Base-by-base conservation (phyloP, 2,888 invertebrate genomes). In the Spodoptera exigua region DNA sequence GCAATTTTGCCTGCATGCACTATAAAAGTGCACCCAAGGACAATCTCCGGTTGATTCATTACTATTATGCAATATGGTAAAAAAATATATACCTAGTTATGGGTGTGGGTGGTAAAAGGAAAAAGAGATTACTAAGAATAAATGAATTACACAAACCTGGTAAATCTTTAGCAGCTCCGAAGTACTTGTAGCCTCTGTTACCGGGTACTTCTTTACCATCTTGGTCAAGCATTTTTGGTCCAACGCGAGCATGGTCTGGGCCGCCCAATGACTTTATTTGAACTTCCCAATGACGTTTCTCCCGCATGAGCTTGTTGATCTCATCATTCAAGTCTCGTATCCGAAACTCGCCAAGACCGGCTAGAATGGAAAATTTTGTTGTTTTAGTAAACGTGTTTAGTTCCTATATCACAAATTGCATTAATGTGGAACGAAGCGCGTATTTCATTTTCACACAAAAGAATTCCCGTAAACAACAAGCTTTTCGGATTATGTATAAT, bases 321-420 rank as follows among this genome's bases (percentile, higher is more conserved):
- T 99, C 99, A 92, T 99, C 99, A 88, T 99, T 99, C 17, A 99
- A 93, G 87, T 99, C 99, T 13, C 99, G 95, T 70, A 99, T 98
- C 18, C 99, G 96, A 88, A 99, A 99, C 91, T 99, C 99, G 2
- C 99, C 99, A n/a, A 99, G 95, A 59, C 99, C 99, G 72, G 99
- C 98, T 97, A 78, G 9, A 27, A 27, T 1, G 27, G 27, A 27
- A 27, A 27, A 27, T 27, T n/a, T n/a, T n/a, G n/a, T n/a, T 27
- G 9, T 27, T 27, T 7, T 7, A 27, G 7, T 27, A 27, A 27
- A 27, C 21, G 27, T 18, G 3, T 18, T 9, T 27, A 27, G 9
- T 27, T 7, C 1, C 27, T 27, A 1, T 1, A 7, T 9, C 1
- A 27, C 9, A 27, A 9, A 27, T 27, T 7, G 21, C 21, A 21